A percentile compares a stretch with the other conserved stretches of the same genome.
These are phyloP conservation scores for Oncorhynchus masou DNA, from an alignment of 2,113 vertebrate genomes.

Conservation along the genomic window DNA sequence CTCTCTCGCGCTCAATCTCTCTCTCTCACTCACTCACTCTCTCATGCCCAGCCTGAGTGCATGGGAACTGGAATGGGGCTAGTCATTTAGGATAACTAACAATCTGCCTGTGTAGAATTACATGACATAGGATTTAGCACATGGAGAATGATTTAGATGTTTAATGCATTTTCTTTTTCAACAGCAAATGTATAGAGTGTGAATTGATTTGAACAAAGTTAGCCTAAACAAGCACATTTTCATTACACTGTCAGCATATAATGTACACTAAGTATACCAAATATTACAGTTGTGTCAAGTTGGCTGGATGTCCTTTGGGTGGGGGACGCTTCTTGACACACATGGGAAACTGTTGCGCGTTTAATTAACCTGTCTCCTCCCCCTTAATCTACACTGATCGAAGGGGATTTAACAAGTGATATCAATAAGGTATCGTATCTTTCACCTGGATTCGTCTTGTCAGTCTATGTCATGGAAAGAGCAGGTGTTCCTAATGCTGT, in stretches of 20 bases:
- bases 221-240: too few relatives aligned
- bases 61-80: conserved; percentile 31
- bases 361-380: too few relatives aligned
- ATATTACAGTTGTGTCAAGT: too few relatives aligned
- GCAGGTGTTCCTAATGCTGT: background rate
- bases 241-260: background rate
- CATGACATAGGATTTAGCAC: background rate
- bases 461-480: too few relatives aligned
- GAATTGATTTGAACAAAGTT: background rate
- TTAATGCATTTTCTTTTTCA: background rate
- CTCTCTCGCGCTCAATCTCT: background rate
- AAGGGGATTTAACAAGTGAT: too few relatives aligned
- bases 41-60: conserved; percentile 17
- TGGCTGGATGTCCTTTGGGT: too few relatives aligned
- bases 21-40: conserved; percentile 19
- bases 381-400: too few relatives aligned
- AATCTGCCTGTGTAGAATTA: background rate
- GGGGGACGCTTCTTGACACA: too few relatives aligned
- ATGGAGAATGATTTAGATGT: background rate
- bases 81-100: background rate
- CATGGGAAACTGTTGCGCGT: too few relatives aligned
- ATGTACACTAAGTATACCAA: background rate
- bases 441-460: too few relatives aligned
- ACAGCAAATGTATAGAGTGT: background rate
- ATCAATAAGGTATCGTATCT: too few relatives aligned